Conservation (phyloP, 2,888 invertebrate species). For the Pardosa pseudoannulata region DNA sequence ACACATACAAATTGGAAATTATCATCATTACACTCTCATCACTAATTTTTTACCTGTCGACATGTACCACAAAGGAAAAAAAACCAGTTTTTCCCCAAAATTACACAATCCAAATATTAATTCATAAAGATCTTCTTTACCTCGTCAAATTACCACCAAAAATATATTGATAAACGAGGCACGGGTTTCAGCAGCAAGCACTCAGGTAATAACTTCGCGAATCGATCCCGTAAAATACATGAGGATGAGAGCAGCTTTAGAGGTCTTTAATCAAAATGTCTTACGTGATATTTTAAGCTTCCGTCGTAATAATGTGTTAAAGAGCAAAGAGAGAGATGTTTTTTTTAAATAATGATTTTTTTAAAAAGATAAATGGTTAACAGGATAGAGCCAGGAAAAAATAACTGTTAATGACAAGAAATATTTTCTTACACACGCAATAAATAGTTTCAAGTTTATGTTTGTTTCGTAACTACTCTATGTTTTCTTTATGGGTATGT, state of each 20-base stretch:
- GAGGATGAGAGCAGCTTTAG: not conserved
- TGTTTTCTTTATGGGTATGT: too few species aligned
- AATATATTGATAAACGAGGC: not conserved
- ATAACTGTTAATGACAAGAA: too few species aligned
- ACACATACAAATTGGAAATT: too few species aligned
- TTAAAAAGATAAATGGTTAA: not conserved
- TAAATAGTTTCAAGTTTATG: too few species aligned
- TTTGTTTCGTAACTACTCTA: too few species aligned
- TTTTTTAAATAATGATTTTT: not conserved
- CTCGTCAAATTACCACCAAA: not conserved
- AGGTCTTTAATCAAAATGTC: constrained; percentile 2
- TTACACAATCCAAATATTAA: not conserved
- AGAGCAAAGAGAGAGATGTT: not conserved
- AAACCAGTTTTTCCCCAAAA: not conserved
- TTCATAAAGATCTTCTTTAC: not conserved
- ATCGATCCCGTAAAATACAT: not conserved
- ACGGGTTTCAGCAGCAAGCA: not conserved
- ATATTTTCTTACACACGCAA: too few species aligned
- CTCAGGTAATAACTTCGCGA: not conserved
- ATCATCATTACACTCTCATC: too few species aligned
- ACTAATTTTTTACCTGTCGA: too few species aligned
- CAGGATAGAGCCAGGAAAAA: too few species aligned
- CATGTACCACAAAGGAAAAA: too few species aligned
- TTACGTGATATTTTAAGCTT: not conserved
- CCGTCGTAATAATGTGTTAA: constrained; percentile 6